These are phyloP conservation scores for Chelonia mydas DNA, from an alignment of 2,797 vertebrate species.

Conservation along the genomic window DNA sequence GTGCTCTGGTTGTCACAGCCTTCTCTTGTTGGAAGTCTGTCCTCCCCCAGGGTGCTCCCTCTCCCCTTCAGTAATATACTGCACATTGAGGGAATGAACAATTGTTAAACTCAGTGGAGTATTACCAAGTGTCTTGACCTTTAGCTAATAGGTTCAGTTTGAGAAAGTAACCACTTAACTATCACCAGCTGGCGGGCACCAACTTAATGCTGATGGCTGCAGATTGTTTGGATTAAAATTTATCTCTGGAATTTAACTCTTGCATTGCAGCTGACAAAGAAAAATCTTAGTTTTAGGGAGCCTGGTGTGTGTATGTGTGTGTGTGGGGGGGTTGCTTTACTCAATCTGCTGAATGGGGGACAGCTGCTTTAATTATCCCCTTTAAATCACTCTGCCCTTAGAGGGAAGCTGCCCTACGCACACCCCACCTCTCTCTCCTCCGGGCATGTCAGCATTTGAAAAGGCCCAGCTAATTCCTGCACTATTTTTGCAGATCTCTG, in stretches of 20 bases:
- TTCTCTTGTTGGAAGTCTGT: neutral
- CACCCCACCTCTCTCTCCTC: neutral
- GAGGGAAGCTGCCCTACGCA: neutral
- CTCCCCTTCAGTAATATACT: neutral
- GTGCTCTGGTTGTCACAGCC: neutral
- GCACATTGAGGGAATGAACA: neutral
- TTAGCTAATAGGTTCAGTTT: conserved; percentile 56
- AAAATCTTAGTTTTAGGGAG: conserved; percentile 29
- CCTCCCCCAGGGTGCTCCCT: neutral
- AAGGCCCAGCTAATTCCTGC: neutral
- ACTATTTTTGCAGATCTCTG: neutral
- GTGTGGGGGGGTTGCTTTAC: neutral
- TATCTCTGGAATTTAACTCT: conserved; percentile 63
- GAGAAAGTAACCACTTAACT: conserved; percentile 53
- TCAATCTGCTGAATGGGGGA: neutral
- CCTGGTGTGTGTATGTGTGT: neutral
- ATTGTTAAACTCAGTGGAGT: conserved; percentile 12
- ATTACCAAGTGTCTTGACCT: conserved; percentile 26
- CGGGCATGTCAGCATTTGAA: neutral
- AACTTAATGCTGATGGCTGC: conserved; percentile 47
- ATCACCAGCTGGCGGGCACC: conserved; percentile 71
- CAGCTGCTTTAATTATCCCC: conserved; percentile 4
- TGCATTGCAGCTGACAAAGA: conserved; percentile 32
- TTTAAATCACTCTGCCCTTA: neutral
- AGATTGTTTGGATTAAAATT: conserved; percentile 62